A percentile compares a stretch with the other conserved stretches of the same genome.
Evolutionary conservation across 2,797 vertebrate genomes (phyloP).

Genomic region (Danio choprae): DNA sequence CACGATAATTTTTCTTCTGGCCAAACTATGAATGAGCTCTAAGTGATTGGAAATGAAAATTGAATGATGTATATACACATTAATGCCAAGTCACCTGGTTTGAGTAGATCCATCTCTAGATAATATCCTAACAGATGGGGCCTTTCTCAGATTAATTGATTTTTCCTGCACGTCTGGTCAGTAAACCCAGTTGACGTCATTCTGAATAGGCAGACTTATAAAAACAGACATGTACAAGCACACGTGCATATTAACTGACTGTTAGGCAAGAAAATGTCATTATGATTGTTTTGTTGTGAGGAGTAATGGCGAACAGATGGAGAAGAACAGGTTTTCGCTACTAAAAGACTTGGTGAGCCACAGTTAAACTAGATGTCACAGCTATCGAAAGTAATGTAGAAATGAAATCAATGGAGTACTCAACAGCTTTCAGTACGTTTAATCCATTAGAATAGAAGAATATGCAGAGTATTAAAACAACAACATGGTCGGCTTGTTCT

Average conservation of each 20-base stretch:
- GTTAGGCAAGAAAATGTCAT: conserved; percentile 18
- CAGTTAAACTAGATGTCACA: neutral
- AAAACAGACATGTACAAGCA: neutral
- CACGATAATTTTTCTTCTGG: too few species aligned
- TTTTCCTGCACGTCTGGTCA: neutral
- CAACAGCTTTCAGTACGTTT: neutral
- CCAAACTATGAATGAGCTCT: too few species aligned
- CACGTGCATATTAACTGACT: neutral
- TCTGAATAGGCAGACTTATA: conserved; percentile 4
- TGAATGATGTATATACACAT: neutral
- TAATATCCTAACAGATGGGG: neutral
- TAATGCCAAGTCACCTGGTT: neutral
- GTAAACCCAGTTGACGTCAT: conserved; percentile 1
- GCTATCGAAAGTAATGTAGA: neutral
- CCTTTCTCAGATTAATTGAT: neutral
- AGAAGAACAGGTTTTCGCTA: conserved; percentile 11
- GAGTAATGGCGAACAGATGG: conserved; percentile 34
- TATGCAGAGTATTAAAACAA: neutral
- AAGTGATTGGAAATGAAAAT: neutral
- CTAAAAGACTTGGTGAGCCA: neutral
- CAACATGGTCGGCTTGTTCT: neutral
- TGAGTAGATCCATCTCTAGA: neutral
- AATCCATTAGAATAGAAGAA: neutral
- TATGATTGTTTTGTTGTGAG: conserved; percentile 15
- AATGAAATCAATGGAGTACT: neutral